Percentiles rank a stretch among this genome's conserved stretches.
phyloP scores from a whole-genome alignment of 2,888 invertebrate species.

The Lasioglossum villosulum region DNA sequence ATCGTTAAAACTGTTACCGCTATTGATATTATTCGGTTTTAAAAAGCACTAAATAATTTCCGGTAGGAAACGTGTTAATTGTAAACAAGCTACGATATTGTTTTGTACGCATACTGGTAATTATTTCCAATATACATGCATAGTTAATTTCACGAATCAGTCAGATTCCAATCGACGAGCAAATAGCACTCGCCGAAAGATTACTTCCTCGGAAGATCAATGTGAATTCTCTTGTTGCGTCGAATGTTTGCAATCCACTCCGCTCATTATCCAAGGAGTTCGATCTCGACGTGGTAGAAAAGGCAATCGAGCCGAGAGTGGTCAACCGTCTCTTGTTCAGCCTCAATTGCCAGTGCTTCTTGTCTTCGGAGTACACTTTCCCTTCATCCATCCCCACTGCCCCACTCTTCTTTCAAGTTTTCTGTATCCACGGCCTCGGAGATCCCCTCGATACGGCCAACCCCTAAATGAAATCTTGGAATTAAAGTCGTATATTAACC shows the following conservation, averaged over 20 bases:
- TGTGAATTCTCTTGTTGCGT: slow-evolving; percentile 2
- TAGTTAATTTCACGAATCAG: not conserved
- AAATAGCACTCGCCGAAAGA: not conserved
- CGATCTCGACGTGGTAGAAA: slow-evolving; percentile 34
- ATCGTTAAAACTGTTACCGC: not conserved
- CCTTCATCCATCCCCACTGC: not conserved
- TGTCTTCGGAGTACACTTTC: slow-evolving; percentile 25
- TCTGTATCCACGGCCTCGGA: slow-evolving; percentile 28
- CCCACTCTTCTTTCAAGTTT: slow-evolving; percentile 37
- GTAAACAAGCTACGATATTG: not conserved
- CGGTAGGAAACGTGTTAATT: not conserved
- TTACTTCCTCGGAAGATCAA: not conserved
- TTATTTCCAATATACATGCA: not conserved
- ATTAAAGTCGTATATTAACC: slow-evolving; percentile 84
- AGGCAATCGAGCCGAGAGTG: slow-evolving; percentile 82
- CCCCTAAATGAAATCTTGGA: slow-evolving; percentile 82
- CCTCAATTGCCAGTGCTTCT: slow-evolving; percentile 41
- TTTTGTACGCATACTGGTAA: not conserved
- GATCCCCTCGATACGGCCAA: slow-evolving; percentile 54
- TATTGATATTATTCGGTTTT: not conserved
- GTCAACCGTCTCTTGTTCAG: slow-evolving; percentile 72
- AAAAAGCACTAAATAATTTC: not conserved
- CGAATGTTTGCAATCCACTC: slow-evolving; percentile 38
- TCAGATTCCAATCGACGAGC: not conserved
- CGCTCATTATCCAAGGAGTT: slow-evolving; percentile 24